phyloP scores from a whole-genome alignment of 2,113 vertebrate species.

The Esox niger region DNA sequence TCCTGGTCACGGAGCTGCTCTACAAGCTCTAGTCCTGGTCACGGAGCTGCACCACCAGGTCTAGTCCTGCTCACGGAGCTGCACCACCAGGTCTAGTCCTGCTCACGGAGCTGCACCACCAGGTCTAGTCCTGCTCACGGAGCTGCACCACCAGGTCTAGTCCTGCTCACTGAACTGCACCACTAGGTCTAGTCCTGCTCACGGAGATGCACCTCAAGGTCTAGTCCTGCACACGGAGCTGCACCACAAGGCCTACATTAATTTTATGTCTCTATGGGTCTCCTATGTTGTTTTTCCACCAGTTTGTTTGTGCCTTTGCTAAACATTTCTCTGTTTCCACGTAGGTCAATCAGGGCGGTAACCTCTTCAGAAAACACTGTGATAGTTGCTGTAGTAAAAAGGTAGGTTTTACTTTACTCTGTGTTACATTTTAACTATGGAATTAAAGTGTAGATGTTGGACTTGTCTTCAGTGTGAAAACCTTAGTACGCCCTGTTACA shows the following conservation, averaged over 20 bases:
- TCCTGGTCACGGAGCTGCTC: slow-evolving; percentile 56
- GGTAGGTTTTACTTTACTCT: slow-evolving; percentile 68
- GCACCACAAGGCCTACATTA: slow-evolving; percentile 64
- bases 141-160: slow-evolving; percentile 61
- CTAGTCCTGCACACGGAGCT: slow-evolving; percentile 46
- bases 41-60: slow-evolving; percentile 58
- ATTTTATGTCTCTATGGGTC: slow-evolving; percentile 57
- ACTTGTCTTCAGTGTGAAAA: no score
- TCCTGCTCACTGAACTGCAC: slow-evolving; percentile 54
- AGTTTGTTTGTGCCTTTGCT: slow-evolving; percentile 42
- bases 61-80: slow-evolving; percentile 45
- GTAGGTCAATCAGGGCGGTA: slow-evolving; percentile 89
- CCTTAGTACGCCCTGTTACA: no score
- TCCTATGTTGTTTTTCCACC: no score
- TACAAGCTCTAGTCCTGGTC: slow-evolving; percentile 56
- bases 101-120: slow-evolving; percentile 61
- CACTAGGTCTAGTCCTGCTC: slow-evolving; percentile 53
- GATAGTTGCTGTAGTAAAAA: slow-evolving; percentile 90
- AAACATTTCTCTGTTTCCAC: slow-evolving; percentile 69
- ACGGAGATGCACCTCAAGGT: slow-evolving; percentile 44
- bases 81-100: slow-evolving; percentile 51
- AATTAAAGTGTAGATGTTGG: no score
- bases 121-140: slow-evolving; percentile 50
- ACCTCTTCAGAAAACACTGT: slow-evolving; percentile 91
- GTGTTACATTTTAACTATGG: no score